phyloP scores from a whole-genome alignment of 2,113 vertebrate genomes.

The Meles meles region DNA sequence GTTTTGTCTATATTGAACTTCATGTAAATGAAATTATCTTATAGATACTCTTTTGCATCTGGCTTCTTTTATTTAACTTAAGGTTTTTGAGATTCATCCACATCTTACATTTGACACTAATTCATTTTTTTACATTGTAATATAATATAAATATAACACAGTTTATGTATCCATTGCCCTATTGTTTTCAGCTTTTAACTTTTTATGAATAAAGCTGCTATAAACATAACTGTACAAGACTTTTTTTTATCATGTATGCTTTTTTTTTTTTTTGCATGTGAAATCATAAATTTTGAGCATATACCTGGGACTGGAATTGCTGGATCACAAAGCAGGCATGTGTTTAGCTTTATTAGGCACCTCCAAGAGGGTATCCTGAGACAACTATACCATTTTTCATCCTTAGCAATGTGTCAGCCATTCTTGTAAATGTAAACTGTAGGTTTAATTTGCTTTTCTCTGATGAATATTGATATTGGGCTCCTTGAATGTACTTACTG shows the following conservation, averaged over 20 bases:
- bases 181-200: neutral
- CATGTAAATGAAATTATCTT: neutral
- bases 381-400: neutral
- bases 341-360: slow-evolving; percentile 6
- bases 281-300: neutral
- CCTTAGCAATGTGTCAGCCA: neutral
- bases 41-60: neutral
- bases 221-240: neutral
- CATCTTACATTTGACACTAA: neutral
- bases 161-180: neutral
- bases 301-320: neutral
- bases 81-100: neutral
- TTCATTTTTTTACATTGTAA: neutral
- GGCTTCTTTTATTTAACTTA: neutral
- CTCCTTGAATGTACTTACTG: neutral
- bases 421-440: neutral
- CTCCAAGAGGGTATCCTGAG: neutral
- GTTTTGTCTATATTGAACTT: neutral
- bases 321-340: neutral
- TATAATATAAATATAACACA: neutral
- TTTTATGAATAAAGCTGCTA: slow-evolving; percentile 30
- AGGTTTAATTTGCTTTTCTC: slow-evolving; percentile 20
- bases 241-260: neutral
- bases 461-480: neutral
- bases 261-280: neutral